These are phyloP conservation scores for Heliothis peltigera DNA, from an alignment of 2,888 invertebrate genomes.

Conservation along the genomic window DNA sequence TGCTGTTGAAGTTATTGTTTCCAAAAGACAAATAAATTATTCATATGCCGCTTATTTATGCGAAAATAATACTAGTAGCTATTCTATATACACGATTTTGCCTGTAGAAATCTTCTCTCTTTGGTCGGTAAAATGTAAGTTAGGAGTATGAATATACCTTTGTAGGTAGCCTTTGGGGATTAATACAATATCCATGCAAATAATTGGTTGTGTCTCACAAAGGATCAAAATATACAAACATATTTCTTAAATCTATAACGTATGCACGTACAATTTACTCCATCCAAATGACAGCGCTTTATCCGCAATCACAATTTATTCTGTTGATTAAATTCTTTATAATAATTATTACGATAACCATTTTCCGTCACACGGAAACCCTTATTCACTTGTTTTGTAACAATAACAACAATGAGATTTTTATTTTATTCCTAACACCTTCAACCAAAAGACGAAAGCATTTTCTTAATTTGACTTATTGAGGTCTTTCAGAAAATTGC, in stretches of 20 bases:
- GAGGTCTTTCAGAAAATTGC: conserved; percentile 66
- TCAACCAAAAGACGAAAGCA: conserved; percentile 37
- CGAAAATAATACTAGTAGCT: too few relatives aligned
- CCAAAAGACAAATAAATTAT: too few relatives aligned
- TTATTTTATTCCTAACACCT: conserved; percentile 34
- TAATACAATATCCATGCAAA: conserved; percentile 4
- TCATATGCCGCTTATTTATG: too few relatives aligned
- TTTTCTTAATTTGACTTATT: conserved; percentile 65
- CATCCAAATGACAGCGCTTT: conserved; percentile 14
- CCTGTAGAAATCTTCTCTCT: background rate
- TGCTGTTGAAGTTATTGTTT: too few relatives aligned
- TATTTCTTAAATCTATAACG: conserved; percentile 8
- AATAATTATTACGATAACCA: conserved; percentile 49
- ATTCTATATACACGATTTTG: too few relatives aligned
- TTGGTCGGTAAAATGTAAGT: too few relatives aligned
- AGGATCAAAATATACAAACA: conserved; percentile 2
- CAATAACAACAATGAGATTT: conserved; percentile 45
- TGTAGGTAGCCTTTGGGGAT: conserved; percentile 5
- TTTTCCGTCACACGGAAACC: conserved; percentile 38
- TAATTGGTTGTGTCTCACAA: conserved; percentile 8
- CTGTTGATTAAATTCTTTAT: conserved; percentile 48
- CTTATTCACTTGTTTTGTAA: conserved; percentile 42
- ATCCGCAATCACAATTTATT: conserved; percentile 39
- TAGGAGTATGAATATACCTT: conserved; percentile 6
- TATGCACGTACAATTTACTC: background rate